Evolutionary conservation across 2,797 vertebrate genomes (phyloP), one percentile per base, ranked within the genome.

Genomic region (Melanotaenia nigrans): DNA sequence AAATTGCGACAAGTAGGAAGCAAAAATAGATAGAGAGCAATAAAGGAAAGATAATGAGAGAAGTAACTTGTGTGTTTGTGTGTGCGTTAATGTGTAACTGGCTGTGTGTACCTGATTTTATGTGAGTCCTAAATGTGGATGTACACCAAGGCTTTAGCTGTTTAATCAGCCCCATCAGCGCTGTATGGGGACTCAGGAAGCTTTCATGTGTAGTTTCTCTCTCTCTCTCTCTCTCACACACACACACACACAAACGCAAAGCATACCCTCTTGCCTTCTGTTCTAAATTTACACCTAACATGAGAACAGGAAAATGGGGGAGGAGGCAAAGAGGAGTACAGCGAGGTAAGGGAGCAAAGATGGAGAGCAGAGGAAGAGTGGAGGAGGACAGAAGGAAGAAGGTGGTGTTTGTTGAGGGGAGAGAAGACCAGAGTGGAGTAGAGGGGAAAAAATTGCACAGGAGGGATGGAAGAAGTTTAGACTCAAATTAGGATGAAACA

Each of bases 241-340:
- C 75, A 75, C 80, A 73, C 36, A 69, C 35, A 81, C 55, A 70
- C 53, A 70, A 9, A 82, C 58, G 80, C 60, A 73, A 73, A 87
- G 82, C 89, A 88, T 87, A 86, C 90, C 91, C 92, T 90, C 79
- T 89, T 92, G 90, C 87, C 78, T 91, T 87, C 87, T 91, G 92
- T 91, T 92, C 93, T 94, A 94, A 92, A 93, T 92, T 92, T 94
- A 92, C 88, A 92, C 93, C 88, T 88, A 92, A 85, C 86, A 90
- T 77, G 82, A 93, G 88, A 88, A 85, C 86, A 87, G 81, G 74
- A 88, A 79, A 89, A 84, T 35, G 74, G 77, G 81, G 84, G 83
- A 75, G 85, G 76, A 83, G 78, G 84, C 61, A 66, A 72, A 63
- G 68, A 81, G 68, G 68, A 68, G 65, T 42, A 45, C 70, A 77